These are phyloP conservation scores for Acanthornis magna DNA, from an alignment of 2,797 vertebrate genomes.

Conservation along the genomic window DNA sequence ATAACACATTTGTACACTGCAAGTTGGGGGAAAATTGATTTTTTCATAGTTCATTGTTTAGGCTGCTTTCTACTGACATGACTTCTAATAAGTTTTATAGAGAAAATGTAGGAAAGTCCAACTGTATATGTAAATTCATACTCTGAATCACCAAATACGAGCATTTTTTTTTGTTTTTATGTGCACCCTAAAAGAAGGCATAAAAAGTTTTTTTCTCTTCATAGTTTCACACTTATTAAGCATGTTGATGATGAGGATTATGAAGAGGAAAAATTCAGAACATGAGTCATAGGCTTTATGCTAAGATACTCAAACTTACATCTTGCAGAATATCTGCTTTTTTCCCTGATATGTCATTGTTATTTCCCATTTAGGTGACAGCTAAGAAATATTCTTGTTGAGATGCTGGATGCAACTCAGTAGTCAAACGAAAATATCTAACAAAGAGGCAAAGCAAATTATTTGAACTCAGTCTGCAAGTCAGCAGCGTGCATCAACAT, in stretches of 20 bases:
- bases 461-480: background rate
- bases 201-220: background rate
- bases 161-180: background rate
- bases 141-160: background rate
- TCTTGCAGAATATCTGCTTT: background rate
- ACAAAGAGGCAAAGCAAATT: background rate
- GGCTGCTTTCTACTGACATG: background rate
- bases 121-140: background rate
- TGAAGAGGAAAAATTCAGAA: background rate
- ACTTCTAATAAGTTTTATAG: background rate
- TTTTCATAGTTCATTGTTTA: background rate
- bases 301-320: background rate
- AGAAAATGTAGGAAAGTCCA: background rate
- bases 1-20: background rate
- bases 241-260: background rate
- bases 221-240: background rate
- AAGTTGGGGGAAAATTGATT: background rate
- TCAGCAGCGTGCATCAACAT: background rate
- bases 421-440: background rate
- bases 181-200: background rate
- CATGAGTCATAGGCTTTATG: background rate
- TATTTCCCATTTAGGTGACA: background rate
- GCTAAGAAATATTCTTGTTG: background rate
- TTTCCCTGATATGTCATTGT: background rate
- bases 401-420: background rate